phyloP scores from a whole-genome alignment of 2,113 vertebrate genomes.

The Oreocharis arfaki region DNA sequence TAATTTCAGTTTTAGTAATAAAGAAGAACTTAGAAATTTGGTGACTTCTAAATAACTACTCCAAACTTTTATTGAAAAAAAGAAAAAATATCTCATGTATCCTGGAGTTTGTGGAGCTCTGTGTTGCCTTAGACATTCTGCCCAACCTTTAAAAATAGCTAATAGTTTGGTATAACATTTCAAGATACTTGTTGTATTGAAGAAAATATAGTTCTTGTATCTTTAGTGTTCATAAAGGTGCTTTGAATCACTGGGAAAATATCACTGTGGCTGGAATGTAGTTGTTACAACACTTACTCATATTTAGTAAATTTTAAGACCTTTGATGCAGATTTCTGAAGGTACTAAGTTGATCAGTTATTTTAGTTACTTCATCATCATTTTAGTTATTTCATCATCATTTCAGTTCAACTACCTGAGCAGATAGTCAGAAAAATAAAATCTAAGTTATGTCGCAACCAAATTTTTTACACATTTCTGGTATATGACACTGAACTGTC shows the following conservation, averaged over 20 bases:
- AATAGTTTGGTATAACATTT: not conserved
- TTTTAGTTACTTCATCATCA: not conserved
- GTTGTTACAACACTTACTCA: not conserved
- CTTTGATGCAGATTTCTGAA: not conserved
- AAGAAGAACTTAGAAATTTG: not conserved
- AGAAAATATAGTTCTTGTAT: not conserved
- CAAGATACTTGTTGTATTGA: not conserved
- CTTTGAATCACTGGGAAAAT: not conserved
- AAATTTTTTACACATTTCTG: not conserved
- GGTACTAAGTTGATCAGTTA: not conserved
- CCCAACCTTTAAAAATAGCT: not conserved
- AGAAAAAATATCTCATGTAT: accelerated
- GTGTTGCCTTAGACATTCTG: not conserved
- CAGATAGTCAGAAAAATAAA: not conserved
- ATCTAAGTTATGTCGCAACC: not conserved
- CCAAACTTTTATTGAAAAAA: not conserved
- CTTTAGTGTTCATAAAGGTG: not conserved
- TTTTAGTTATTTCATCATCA: not conserved
- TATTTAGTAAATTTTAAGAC: not conserved
- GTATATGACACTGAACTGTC: not conserved
- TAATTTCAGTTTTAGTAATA: not conserved
- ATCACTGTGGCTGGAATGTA: not conserved
- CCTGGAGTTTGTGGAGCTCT: not conserved
- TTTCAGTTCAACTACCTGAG: not conserved
- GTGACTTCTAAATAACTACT: not conserved